These are phyloP conservation scores for Ichneumoninae sp. DNA, from an alignment of 2,888 invertebrate species.

Conservation along the genomic window DNA sequence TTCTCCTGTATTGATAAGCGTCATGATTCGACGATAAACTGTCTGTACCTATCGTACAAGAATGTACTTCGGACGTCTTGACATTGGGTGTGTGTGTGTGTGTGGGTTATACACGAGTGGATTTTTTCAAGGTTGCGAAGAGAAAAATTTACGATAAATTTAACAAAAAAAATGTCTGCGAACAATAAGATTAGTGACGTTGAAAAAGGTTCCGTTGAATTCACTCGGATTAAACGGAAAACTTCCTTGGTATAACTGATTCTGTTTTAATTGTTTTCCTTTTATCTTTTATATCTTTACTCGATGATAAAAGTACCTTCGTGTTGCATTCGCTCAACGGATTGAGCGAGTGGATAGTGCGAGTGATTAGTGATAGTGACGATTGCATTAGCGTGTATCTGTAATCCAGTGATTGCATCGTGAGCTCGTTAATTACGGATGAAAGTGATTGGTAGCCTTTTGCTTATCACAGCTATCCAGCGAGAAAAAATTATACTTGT, in stretches of 20 bases:
- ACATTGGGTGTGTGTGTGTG: not conserved
- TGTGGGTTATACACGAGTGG: not conserved
- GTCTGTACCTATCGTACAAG: not conserved
- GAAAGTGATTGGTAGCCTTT: not conserved
- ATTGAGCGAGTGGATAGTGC: no score
- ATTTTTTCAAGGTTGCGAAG: not conserved
- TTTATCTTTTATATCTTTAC: not conserved
- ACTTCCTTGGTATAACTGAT: not conserved
- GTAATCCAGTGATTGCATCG: no score
- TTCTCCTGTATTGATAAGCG: conserved; percentile 23
- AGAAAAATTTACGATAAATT: not conserved
- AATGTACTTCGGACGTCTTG: not conserved
- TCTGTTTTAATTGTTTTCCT: not conserved
- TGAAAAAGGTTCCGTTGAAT: not conserved
- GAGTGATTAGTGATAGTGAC: no score
- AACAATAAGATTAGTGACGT: not conserved
- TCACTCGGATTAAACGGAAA: not conserved
- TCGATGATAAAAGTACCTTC: conserved; percentile 1
- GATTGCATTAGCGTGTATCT: no score
- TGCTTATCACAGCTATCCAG: not conserved
- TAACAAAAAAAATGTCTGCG: not conserved
- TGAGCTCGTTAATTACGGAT: conserved; percentile 2
- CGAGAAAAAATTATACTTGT: not conserved
- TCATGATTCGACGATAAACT: conserved; percentile 15
- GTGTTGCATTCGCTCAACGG: not conserved